Base-by-base conservation (phyloP, 1,140 invertebrate genomes). In the Drosophila grimshawi region DNA sequence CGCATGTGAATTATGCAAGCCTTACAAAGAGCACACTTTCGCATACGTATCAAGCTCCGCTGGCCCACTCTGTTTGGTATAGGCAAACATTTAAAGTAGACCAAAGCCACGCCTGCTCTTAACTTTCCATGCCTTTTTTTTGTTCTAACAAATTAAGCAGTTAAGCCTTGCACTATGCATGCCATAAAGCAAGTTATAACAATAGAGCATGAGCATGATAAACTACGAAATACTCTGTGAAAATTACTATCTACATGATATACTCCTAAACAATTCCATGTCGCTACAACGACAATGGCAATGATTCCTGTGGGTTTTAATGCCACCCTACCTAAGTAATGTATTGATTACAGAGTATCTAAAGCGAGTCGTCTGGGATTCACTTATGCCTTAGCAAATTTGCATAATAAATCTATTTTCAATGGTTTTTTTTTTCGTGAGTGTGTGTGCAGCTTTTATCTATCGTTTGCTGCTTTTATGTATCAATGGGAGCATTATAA, bases 331-430 rank as follows among this genome's bases (percentile, higher is more conserved):
- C n/a, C 2, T 19, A 7, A 2, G 3, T 1, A 32, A 4, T 49
- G 7, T 27, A 8, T 61, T 45, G 11, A 6, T 32, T 62, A 52
- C 32, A 52, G 66, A 57, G 66, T 68, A 68, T 68, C 7, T 10
- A 46, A 30, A 60, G 62, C 35, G 37, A 55, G 48, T 33, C 49
- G 65, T 74, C 71, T 74, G 45, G 41, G 49, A 62, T 81, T 85
- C 78, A 77, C 86, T 90, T 89, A 81, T 78, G 70, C 73, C 73
- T 80, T 71, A 63, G 80, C 73, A 76, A 86, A 86, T 90, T 90
- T 90, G 76, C 88, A 90, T 90, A 90, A 81, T 90, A 90, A 90
- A 90, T 90, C 82, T 90, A 88, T 83, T 90, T 90, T 81, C 75
- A 83, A 90, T 90, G 82, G 80, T 83, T 90, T 86, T 67, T 33